phyloP scores from a whole-genome alignment of 2,113 vertebrate genomes.

The Hoplias malabaricus region DNA sequence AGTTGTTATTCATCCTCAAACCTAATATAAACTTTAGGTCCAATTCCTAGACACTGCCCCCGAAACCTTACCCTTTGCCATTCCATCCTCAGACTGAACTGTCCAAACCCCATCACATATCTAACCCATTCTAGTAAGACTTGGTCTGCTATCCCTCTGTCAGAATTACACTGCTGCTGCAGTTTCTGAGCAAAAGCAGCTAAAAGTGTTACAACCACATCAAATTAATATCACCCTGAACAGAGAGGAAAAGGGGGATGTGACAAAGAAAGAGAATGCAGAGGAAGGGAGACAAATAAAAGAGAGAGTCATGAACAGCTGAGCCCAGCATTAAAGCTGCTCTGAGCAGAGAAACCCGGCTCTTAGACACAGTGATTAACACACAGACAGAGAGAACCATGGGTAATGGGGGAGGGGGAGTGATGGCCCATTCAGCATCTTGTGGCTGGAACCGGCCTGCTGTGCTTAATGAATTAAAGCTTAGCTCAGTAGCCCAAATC shows the following conservation, averaged over 20 bases:
- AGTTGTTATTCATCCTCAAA: too few relatives aligned
- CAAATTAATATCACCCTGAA: too few relatives aligned
- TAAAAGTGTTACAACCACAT: too few relatives aligned
- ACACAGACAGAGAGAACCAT: constrained; percentile 4
- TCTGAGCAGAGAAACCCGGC: not conserved
- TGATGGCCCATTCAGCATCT: constrained; percentile 70
- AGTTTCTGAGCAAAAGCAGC: too few relatives aligned
- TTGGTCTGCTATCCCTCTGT: too few relatives aligned
- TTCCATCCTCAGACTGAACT: too few relatives aligned
- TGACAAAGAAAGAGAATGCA: not conserved
- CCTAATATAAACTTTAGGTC: too few relatives aligned
- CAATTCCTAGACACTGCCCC: too few relatives aligned
- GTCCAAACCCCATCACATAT: too few relatives aligned
- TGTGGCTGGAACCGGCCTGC: constrained; percentile 49
- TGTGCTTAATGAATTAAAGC: constrained; percentile 72
- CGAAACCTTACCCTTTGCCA: too few relatives aligned
- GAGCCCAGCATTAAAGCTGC: constrained; percentile 53
- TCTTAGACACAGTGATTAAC: constrained; percentile 16
- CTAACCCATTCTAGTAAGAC: too few relatives aligned
- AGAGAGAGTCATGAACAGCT: constrained; percentile 33
- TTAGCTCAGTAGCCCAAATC: constrained; percentile 72
- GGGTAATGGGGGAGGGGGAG: constrained; percentile 37
- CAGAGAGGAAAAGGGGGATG: not conserved
- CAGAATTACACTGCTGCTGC: too few relatives aligned
- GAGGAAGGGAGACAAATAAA: not conserved